A percentile compares a stretch with the other conserved stretches of the same genome.
Conservation (phyloP, 2,888 invertebrate genomes). For the Arge pagana region DNA sequence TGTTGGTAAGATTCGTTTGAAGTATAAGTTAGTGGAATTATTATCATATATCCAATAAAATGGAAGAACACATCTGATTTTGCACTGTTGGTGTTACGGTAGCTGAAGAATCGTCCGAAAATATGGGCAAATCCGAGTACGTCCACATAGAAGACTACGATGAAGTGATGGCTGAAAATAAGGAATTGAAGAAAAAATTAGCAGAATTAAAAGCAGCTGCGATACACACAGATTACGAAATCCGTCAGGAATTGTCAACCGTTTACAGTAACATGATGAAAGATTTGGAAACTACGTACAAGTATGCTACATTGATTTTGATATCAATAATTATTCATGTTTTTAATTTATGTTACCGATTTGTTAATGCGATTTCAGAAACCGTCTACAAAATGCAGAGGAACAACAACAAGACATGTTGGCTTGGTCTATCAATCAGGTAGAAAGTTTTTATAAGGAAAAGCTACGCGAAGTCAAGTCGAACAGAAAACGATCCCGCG, state of each 20-base stretch:
- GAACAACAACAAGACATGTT: conserved; percentile 45
- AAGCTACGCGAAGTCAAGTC: conserved; percentile 27
- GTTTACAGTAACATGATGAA: conserved; percentile 45
- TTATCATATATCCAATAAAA: too few species aligned
- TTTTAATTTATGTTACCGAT: neutral
- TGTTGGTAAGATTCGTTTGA: conserved; percentile 12
- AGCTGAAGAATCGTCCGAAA: conserved; percentile 13
- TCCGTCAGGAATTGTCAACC: conserved; percentile 49
- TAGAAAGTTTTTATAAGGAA: conserved; percentile 46
- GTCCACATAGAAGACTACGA: conserved; percentile 41
- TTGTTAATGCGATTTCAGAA: conserved; percentile 26
- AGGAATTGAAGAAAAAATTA: conserved; percentile 44
- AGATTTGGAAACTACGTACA: conserved; percentile 46
- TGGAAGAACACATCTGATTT: conserved; percentile 20
- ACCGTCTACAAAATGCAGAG: conserved; percentile 46
- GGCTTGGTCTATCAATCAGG: conserved; percentile 43
- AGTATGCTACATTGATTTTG: too few species aligned
- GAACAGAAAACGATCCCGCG: conserved; percentile 34
- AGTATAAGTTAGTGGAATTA: conserved; percentile 7
- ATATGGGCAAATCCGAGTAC: neutral
- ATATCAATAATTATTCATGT: neutral
- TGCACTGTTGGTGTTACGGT: conserved; percentile 16
- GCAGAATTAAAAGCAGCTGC: conserved; percentile 39
- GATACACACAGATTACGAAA: conserved; percentile 44
- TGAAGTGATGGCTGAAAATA: conserved; percentile 44